Evolutionary conservation across 2,113 vertebrate species (phyloP), one percentile per base, ranked within the genome.

Genomic region (Choloepus hoffmanni): DNA sequence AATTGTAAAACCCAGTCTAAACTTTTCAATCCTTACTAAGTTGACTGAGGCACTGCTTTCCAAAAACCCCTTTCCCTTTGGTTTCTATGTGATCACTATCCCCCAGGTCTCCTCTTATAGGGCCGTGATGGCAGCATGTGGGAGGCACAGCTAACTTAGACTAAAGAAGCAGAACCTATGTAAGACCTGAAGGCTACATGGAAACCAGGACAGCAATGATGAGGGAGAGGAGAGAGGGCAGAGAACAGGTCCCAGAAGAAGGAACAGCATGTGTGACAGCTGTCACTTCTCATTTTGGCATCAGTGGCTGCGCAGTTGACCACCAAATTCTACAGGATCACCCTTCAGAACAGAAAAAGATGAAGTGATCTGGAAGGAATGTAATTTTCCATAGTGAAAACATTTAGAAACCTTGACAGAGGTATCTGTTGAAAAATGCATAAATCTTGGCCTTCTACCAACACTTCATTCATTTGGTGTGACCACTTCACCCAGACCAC

Each of bases 311-410:
- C 28, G 60, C 1, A 12, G 12, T 48, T 90, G 77, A 55, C 58
- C n/a, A 78, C 8, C 58, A 48, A n/a, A 90, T 12, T 89, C 53
- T 40, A 53, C 45, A 82, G 23, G 48, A 43, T 87, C 55, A 85
- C n/a, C 40, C 53, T 63, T 76, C n/a, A 76, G 40, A 96, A 79
- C 30, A 24, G 1, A 5, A 91, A 89, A 86, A 73, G 23, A 33
- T 85, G 36, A 86, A 94, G 62, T 45, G 58, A 90, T 43, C 65
- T 92, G 48, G 87, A 96, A 96, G 65, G 45, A 96, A 93, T 79
- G 53, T n/a, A 63, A 93, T 85, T 96, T 96, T 91, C 55, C 86
- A 94, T 33, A 48, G 18, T 3, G 7, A 90, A 89, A 33, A 85
- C 26, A 55, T 89, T 89, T 7, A 94, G 84, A 90, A 83, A 93